phyloP scores from a whole-genome alignment of 2,113 vertebrate genomes.

The Aptenodytes forsteri region DNA sequence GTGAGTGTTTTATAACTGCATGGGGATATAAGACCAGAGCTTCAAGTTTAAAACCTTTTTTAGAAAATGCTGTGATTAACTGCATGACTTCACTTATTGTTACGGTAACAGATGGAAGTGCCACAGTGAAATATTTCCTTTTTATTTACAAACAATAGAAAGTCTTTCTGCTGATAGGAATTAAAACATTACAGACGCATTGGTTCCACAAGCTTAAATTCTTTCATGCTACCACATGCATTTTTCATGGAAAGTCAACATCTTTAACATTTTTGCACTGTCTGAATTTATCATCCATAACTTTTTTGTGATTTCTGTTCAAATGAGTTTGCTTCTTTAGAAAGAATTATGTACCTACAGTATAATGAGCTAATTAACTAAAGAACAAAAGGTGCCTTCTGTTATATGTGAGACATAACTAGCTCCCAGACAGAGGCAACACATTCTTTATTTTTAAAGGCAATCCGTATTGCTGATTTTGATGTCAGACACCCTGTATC shows the following conservation, averaged over 20 bases:
- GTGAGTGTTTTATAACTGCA: slow-evolving; percentile 63
- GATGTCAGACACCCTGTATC: slow-evolving; percentile 45
- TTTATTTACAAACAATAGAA: slow-evolving; percentile 80
- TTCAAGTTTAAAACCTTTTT: slow-evolving; percentile 50
- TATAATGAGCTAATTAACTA: slow-evolving; percentile 78
- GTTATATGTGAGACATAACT: slow-evolving; percentile 58
- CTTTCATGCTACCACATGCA: slow-evolving; percentile 47
- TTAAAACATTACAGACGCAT: slow-evolving; percentile 61
- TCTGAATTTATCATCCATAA: slow-evolving; percentile 67
- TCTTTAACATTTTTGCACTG: slow-evolving; percentile 63
- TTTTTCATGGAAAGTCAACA: slow-evolving; percentile 65
- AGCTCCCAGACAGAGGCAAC: slow-evolving; percentile 52
- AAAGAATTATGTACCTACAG: slow-evolving; percentile 75
- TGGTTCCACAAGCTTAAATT: slow-evolving; percentile 59
- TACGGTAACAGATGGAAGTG: slow-evolving; percentile 74
- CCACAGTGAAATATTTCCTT: slow-evolving; percentile 74
- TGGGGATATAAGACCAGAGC: slow-evolving; percentile 34
- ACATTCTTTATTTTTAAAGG: slow-evolving; percentile 60
- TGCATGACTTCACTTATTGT: slow-evolving; percentile 65
- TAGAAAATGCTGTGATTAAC: slow-evolving; percentile 74
- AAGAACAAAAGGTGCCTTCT: slow-evolving; percentile 77
- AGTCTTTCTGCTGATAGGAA: slow-evolving; percentile 56
- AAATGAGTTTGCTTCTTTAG: slow-evolving; percentile 62
- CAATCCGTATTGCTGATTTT: slow-evolving; percentile 58
- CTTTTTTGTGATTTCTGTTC: slow-evolving; percentile 69